These are phyloP conservation scores for Motacilla alba DNA, from an alignment of 2,113 vertebrate species.

Conservation along the genomic window DNA sequence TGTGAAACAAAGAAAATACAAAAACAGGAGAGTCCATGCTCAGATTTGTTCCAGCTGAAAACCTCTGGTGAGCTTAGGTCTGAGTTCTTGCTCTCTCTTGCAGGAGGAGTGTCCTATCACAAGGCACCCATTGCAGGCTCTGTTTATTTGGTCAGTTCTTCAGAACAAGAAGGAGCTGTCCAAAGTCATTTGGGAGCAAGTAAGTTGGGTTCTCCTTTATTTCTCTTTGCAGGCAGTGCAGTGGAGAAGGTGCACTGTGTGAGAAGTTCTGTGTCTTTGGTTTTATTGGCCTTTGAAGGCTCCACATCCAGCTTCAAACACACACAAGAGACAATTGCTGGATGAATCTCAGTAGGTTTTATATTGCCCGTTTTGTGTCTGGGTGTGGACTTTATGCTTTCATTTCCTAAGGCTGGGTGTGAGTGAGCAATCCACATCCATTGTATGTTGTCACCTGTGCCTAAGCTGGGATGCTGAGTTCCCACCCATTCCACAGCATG, in stretches of 20 bases:
- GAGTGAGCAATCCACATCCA: background rate
- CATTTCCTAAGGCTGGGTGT: background rate
- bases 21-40: background rate
- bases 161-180: constrained; percentile 92
- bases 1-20: background rate
- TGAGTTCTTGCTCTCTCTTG: background rate
- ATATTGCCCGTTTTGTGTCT: background rate
- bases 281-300: background rate
- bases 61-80: background rate
- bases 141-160: constrained; percentile 96
- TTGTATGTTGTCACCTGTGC: background rate
- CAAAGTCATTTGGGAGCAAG: constrained; percentile 94
- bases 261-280: background rate
- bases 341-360: background rate
- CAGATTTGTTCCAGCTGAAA: background rate
- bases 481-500: background rate
- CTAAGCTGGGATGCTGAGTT: background rate
- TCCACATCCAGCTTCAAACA: background rate
- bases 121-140: constrained; percentile 80
- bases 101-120: constrained; percentile 78
- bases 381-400: background rate
- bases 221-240: background rate
- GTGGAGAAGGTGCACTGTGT: background rate
- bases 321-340: background rate
- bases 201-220: constrained; percentile 28